These are phyloP conservation scores for Heliconius hortense DNA, from an alignment of 2,888 invertebrate genomes.

Conservation along the genomic window DNA sequence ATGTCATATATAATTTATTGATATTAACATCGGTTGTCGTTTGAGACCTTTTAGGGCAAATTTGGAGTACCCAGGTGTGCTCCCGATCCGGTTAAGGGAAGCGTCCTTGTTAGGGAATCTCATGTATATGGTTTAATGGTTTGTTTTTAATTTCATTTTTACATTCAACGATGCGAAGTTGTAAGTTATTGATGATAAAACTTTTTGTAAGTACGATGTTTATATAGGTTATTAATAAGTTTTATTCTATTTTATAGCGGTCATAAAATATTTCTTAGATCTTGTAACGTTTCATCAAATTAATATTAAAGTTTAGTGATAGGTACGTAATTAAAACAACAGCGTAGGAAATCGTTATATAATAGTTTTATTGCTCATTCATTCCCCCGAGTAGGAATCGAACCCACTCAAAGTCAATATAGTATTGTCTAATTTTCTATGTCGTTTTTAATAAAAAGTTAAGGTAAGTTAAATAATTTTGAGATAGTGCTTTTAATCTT, in stretches of 20 bases:
- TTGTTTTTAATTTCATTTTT: slow-evolving; percentile 81
- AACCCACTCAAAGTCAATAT: too few relatives aligned
- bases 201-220: slow-evolving; percentile 35
- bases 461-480: too few relatives aligned
- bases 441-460: too few relatives aligned
- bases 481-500: too few relatives aligned
- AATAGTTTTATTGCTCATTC: neutral
- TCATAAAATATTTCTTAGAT: neutral
- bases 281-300: slow-evolving; percentile 6
- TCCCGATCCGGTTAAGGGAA: slow-evolving; percentile 82
- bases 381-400: too few relatives aligned
- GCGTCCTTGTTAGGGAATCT: slow-evolving; percentile 80
- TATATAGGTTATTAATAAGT: slow-evolving; percentile 21
- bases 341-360: neutral
- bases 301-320: neutral
- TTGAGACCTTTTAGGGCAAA: slow-evolving; percentile 79
- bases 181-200: slow-evolving; percentile 76
- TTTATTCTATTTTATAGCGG: neutral
- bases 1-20: slow-evolving; percentile 52
- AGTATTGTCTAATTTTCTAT: too few relatives aligned
- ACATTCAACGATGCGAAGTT: slow-evolving; percentile 67
- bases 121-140: slow-evolving; percentile 81
- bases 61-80: slow-evolving; percentile 82
- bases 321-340: neutral
- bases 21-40: slow-evolving; percentile 57